Evolutionary conservation across 2,797 vertebrate genomes (phyloP).

Genomic region (Orientallactaga sibirica): DNA sequence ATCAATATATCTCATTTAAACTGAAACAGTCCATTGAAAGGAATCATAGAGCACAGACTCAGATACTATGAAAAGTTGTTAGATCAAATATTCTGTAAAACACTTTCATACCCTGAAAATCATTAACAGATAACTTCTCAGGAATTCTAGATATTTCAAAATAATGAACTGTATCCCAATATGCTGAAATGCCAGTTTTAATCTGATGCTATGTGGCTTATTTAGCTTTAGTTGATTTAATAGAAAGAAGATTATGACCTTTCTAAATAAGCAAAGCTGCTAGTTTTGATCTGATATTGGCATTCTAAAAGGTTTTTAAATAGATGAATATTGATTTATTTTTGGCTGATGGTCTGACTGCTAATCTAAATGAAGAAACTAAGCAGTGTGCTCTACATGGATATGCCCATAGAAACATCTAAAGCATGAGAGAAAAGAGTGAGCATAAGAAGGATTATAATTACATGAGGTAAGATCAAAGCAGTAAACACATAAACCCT

Average conservation of each 20-base stretch:
- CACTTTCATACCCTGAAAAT: constrained; percentile 10
- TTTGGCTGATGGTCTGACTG: background rate
- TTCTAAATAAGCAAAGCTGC: constrained; percentile 39
- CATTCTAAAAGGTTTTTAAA: constrained; percentile 35
- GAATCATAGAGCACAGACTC: background rate
- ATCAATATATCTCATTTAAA: background rate
- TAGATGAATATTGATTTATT: background rate
- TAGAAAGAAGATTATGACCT: constrained; percentile 55
- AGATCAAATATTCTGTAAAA: constrained; percentile 45
- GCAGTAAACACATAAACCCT: background rate
- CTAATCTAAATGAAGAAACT: constrained; percentile 35
- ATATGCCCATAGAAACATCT: background rate
- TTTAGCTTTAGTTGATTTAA: constrained; percentile 42
- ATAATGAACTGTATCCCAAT: constrained; percentile 17
- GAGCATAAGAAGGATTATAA: constrained; percentile 4
- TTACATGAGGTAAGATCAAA: constrained; percentile 41
- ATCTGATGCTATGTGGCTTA: background rate
- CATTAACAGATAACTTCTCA: background rate
- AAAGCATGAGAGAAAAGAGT: background rate
- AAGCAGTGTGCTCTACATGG: background rate
- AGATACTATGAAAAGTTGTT: background rate
- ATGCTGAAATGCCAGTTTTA: constrained; percentile 35
- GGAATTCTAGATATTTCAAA: constrained; percentile 33
- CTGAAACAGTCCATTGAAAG: background rate
- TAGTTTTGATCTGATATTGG: background rate